Base-by-base conservation (phyloP, 2,888 invertebrate species). In the Hirudinaria manillensis region DNA sequence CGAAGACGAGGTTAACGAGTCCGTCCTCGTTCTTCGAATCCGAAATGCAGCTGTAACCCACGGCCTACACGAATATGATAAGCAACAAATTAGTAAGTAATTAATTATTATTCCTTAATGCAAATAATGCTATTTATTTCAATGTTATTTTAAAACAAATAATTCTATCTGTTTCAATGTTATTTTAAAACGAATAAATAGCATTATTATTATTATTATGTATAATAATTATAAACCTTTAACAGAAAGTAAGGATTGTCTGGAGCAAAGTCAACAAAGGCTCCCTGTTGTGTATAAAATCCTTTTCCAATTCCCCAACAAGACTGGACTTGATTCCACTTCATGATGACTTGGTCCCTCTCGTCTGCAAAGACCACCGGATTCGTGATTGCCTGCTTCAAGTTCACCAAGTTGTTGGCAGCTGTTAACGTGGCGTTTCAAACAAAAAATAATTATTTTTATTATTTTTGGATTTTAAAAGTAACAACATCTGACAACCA, bases 181-280 rank as follows among this genome's bases (percentile, higher is more conserved):
- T 16, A 53, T 53, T 53, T 53, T 53, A 16, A 53, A 13, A 21
- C 21, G 53, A 53, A 53, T 53, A 53, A 53, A 53, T 53, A 53
- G 21, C 13, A 16, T 53, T 53, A 29, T 61, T 61, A 29, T 16
- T 19, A 61, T 27, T 27, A 13, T 61, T 27, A 61, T 6, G 10
- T 10, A 16, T 27, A 61, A 36, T 32, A n/a, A 68, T 7, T 2
- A 16, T 32, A 70, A 78, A 86, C 87, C 84, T 96, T 98, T 84
- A 98, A 95, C 66, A 93, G 89, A 82, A 94, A 96, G 72, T 94
- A 90, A 0, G 93, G 93, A 85, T 97, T 97, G 81, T 93, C 91
- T 75, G 92, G 91, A 70, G 91, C 92, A 79, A 95, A 90, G 75
- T 92, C 92, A 7, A 95, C 89, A 0, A 93, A 91, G 0, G 90